Evolutionary conservation across 2,113 vertebrate species (phyloP), one percentile per base, ranked within the genome.

Genomic region (Dicerorhinus sumatrensis): DNA sequence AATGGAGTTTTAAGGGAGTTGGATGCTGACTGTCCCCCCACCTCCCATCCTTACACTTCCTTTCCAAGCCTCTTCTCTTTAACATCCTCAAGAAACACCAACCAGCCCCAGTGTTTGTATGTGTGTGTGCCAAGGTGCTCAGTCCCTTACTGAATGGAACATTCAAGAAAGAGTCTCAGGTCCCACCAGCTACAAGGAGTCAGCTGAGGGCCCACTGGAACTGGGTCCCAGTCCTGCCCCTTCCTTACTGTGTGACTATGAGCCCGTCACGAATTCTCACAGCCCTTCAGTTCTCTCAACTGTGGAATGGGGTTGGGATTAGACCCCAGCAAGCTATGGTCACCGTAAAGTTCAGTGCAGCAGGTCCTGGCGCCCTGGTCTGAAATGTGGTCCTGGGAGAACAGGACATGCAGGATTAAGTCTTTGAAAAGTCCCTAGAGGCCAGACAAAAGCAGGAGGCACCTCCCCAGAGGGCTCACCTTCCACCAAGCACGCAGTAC

Each of bases 1-100:
- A 96, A 96, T 1, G 51, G 56, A 83, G n/a, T 85, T 89, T 89
- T 70, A 89, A 94, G 88, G 80, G 70, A 85, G 63, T 12, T 93
- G 56, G 42, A 42, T 25, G 56, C 65, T 8, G 3, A 20, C 7
- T 0, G 13, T 25, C 12, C 27, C 36, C 48, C 48, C 11, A 51
- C 3, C 11, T 62, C 76, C 93, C 54, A n/a, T 4, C n/a, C 51
- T 79, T 33, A 8, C 10, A 70, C 23, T 80, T 73, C 46, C 36
- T 23, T 36, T 83, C 39, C 36, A 70, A 95, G 60, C 27, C 33
- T 75, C 73, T 84, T 73, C 27, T 29, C 33, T 54, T 58, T 56
- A 82, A 89, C 12, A 46, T 18, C n/a, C 17, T 27, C n/a, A 42
- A 81, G 82, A 86, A 89, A 89, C 6, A 75, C 29, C n/a, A 79